These are phyloP conservation scores for Fistularia tabacaria DNA, from an alignment of 2,797 vertebrate species.

Conservation along the genomic window DNA sequence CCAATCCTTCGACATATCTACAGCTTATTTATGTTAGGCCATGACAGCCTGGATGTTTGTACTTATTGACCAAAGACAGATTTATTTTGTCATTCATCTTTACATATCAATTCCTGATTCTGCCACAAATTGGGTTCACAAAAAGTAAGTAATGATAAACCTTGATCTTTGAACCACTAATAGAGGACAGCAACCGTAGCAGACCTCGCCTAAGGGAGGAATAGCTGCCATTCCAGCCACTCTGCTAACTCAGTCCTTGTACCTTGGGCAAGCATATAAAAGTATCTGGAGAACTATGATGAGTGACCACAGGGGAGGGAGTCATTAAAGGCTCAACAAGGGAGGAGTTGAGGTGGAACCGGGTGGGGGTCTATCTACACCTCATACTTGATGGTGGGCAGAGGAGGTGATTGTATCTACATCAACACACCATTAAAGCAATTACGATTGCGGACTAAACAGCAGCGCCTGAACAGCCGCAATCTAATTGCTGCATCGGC, in stretches of 20 bases:
- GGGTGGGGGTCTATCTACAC: conserved; percentile 59
- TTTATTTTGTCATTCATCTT: too few species aligned
- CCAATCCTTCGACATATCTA: too few species aligned
- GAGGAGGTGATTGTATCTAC: conserved; percentile 79
- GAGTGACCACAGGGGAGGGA: conserved; percentile 69
- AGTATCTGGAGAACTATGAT: conserved; percentile 51
- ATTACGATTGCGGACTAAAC: conserved; percentile 69
- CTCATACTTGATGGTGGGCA: conserved; percentile 75
- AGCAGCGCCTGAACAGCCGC: conserved; percentile 52
- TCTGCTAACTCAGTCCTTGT: conserved; percentile 74
- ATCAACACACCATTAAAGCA: conserved; percentile 82
- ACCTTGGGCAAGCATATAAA: conserved; percentile 55
- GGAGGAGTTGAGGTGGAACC: conserved; percentile 37
- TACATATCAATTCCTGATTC: too few species aligned
- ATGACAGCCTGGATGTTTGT: too few species aligned
- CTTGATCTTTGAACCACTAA: too few species aligned
- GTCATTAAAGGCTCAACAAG: conserved; percentile 67
- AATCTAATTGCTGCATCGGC: conserved; percentile 66
- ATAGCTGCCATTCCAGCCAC: conserved; percentile 80
- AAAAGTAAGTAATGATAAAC: too few species aligned
- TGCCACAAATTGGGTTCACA: too few species aligned
- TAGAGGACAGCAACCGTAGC: conserved; percentile 57
- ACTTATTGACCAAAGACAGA: too few species aligned
- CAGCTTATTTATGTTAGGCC: too few species aligned
- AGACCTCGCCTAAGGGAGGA: conserved; percentile 74